Base-by-base conservation (phyloP, 2,113 vertebrate genomes). In the Myrmecophaga tridactyla region DNA sequence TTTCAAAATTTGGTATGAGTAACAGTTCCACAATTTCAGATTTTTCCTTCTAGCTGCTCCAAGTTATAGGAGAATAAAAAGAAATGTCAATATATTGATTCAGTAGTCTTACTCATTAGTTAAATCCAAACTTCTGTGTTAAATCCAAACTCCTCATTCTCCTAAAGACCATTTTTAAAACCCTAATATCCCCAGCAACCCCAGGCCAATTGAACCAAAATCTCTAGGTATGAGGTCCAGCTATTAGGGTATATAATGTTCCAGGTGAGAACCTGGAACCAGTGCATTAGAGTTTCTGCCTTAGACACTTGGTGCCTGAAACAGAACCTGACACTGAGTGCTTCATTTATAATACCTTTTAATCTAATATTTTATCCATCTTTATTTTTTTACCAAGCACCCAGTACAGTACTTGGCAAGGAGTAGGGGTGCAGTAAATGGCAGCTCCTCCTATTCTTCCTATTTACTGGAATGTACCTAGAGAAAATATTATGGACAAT, bases 311-410 rank as follows among this genome's bases (percentile, higher is more conserved):
- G 53, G 39, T 48, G 5, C 77, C 6, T 6, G 31, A 82, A 94
- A 82, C 10, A 63, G 56, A 85, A 94, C 13, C 15, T 73, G 51
- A 4, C n/a, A 86, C 14, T 56, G 56, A 77, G 27, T 51, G 87
- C 31, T 11, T 48, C 41, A 75, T 69, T 17, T 78, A 2, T 41
- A 77, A 82, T 36, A 21, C 36, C 63, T 82, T 92, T 96, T 90
- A 46, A 43, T 53, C 8, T 89, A 56, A 60, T 77, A 29, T 56
- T 90, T 94, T 13, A 51, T 41, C 29, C 34, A 27, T 56, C 23
- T 92, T 89, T 93, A 34, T 93, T 78, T 73, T 46, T 95, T n/a
- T 34, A 90, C 46, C 65, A 90, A 65, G 11, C 43, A 84, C 39
- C 67, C 17, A 63, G 18, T 4, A 60, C 41, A 80, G 48, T 81